Base-by-base conservation (phyloP, 2,797 vertebrate genomes). In the Enteromius unitaeniatus region DNA sequence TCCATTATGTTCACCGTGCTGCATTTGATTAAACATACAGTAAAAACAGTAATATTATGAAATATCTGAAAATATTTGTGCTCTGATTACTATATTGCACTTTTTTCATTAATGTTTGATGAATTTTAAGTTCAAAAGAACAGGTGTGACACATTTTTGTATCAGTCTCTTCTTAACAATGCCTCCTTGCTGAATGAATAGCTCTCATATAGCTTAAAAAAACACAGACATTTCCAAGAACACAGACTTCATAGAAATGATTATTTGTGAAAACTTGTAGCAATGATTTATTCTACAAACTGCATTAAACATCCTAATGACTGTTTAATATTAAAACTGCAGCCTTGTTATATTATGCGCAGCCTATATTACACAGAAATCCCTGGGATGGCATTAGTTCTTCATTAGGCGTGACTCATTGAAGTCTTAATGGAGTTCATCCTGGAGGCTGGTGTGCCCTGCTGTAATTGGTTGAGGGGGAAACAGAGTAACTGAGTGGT, bases 351-450 rank as follows among this genome's bases (percentile, higher is more conserved):
- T 58, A 62, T 84, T 78, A 77, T 58, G 81, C 51, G 10, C 47
- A 31, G 72, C 69, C 79, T 42, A 53, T 28, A 65, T 86, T 86
- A 83, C 77, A 87, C 79, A 78, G n/a, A 79, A 84, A 78, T 72
- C 87, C 81, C 82, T 42, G 74, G 68, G 82, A 76, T 79, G 83
- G 69, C 82, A 86, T 86, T 88, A 86, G 72, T 55, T 79, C 53
- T 74, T 87, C 84, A 89, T 89, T 87, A 84, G 64, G 72, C 47
- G 9, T 31, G 55, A 77, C 79, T 81, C 77, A 86, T 83, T 37
- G 31, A 83, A 77, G 84, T 78, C 70, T 82, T 87, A 89, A 91
- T 80, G 75, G 65, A 78, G 77, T 34, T 84, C 60, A 72, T 82
- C 67, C 64, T 37, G 79, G 58, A 81, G 85, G 51, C 62, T 84